Base-by-base conservation (phyloP, 2,888 invertebrate species). In the Agrochola lota region DNA sequence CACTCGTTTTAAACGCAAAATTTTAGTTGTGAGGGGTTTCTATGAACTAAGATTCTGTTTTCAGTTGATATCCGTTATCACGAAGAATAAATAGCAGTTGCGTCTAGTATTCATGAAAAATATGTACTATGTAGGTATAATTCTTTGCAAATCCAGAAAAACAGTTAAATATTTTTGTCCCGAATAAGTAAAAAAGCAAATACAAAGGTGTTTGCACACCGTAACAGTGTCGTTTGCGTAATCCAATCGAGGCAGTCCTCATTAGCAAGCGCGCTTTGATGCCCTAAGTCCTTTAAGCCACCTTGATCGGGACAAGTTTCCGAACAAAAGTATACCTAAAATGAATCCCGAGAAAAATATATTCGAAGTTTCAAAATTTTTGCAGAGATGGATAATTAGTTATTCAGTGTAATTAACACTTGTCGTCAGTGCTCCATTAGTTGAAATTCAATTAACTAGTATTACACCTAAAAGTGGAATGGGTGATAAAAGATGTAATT, bases 211-310 rank as follows among this genome's bases (percentile, higher is more conserved):
- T 74, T 76, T 71, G 71, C 63, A 63, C 62, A 77, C 67, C 67
- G 59, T 59, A 30, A 20, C 63, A 55, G 52, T 26, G 49, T 55
- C 74, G 63, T 76, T 64, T 71, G 43, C 63, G 68, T 79, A 75
- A 84, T 84, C 68, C 71, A 71, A 77, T 81, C 49, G 84, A 23
- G 57, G 20, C 26, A 35, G 40, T 23, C 81, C 30, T 84, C 75
- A 84, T 85, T 86, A 85, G 52, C 73, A 57, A 26, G 69, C 17
- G 43, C 63, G 68, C 78, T 81, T 80, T 81, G 74, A 85, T 75
- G 77, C 63, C 60, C 17, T 62, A 72, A 74, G 74, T 81, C 68
- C 23, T 78, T 55, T 59, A 72, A 70, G 59, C 63, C 52, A 43
- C 66, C 43, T 63, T 70, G 66, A 46, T 74, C 46, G 62, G 40